These are phyloP conservation scores for Cyrtonyx montezumae DNA, from an alignment of 2,113 vertebrate genomes.

Conservation along the genomic window DNA sequence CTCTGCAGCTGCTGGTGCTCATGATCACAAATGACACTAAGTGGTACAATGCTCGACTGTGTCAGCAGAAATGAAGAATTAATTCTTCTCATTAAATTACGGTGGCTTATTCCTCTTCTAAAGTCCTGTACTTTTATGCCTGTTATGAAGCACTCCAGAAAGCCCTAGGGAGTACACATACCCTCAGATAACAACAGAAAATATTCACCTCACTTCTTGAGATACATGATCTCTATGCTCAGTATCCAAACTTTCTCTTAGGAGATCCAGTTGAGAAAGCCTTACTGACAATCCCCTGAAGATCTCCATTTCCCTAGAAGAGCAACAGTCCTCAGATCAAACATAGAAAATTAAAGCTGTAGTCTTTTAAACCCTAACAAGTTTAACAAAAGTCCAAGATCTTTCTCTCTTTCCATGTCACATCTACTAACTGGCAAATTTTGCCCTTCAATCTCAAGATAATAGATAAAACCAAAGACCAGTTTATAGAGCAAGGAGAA, in stretches of 20 bases:
- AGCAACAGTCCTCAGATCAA: not conserved
- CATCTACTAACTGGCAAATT: not conserved
- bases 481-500: not conserved
- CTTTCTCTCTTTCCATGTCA: not conserved
- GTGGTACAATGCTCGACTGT: not conserved
- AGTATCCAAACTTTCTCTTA: not conserved
- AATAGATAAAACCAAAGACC: not conserved
- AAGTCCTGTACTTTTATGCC: not conserved
- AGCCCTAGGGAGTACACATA: not conserved
- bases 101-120: not conserved
- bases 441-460: not conserved
- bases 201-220: not conserved
- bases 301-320: not conserved
- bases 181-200: not conserved
- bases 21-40: not conserved
- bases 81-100: not conserved
- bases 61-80: not conserved
- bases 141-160: not conserved
- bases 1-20: slow-evolving; percentile 30
- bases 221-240: not conserved
- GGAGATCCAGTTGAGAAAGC: not conserved
- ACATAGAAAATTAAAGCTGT: not conserved
- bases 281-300: not conserved
- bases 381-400: not conserved
- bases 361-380: not conserved